Conservation (phyloP, 2,888 invertebrate genomes). For the Oeneis ivallda region DNA sequence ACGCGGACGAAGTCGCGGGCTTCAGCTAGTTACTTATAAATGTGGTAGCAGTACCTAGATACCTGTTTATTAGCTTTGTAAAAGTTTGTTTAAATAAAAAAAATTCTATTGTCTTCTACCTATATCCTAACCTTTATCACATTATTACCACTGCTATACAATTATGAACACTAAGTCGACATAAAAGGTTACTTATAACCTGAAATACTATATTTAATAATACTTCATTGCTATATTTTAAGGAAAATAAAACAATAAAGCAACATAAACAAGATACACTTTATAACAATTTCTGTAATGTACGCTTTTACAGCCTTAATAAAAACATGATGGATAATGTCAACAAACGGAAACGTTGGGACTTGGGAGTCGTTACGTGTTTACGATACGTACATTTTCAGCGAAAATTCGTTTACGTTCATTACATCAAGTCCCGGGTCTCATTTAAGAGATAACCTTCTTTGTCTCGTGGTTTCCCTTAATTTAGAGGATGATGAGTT, state of each 20-base stretch:
- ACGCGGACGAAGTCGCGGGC: too few species aligned
- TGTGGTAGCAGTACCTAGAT: too few species aligned
- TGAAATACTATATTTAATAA: too few species aligned
- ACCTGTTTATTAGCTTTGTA: too few species aligned
- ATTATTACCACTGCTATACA: too few species aligned
- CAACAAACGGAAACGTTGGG: neutral
- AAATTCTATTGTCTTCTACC: too few species aligned
- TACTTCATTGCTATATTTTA: neutral
- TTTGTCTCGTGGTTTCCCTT: neutral
- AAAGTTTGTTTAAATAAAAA: too few species aligned
- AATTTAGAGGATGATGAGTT: neutral
- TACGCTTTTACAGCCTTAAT: slow-evolving; percentile 2
- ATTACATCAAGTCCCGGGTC: neutral
- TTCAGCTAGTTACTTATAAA: too few species aligned
- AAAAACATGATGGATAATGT: slow-evolving; percentile 12
- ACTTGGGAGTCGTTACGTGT: neutral
- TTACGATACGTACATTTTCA: slow-evolving; percentile 7
- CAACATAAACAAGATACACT: neutral
- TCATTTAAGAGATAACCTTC: neutral
- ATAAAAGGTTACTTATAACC: too few species aligned
- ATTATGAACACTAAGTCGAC: too few species aligned
- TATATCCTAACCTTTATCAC: too few species aligned
- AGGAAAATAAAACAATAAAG: neutral
- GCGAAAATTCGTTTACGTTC: neutral
- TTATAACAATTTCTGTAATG: slow-evolving; percentile 2